phyloP scores from a whole-genome alignment of 2,113 vertebrate genomes.

The Gallinago jamesoni region DNA sequence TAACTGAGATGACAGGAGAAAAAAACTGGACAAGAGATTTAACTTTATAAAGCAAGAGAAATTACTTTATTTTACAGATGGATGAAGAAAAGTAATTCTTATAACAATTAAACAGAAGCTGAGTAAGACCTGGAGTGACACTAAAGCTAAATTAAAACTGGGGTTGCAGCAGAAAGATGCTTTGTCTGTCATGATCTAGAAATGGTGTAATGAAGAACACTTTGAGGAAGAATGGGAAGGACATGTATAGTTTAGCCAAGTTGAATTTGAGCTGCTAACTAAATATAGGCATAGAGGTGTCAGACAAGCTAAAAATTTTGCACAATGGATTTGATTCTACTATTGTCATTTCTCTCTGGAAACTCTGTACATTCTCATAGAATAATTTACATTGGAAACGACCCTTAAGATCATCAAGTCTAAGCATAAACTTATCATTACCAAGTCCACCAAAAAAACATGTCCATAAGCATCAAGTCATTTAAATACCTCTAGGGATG shows the following conservation, averaged over 20 bases:
- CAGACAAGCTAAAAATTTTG: background rate
- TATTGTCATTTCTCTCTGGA: background rate
- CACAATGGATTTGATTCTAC: background rate
- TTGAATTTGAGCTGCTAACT: background rate
- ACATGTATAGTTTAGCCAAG: background rate
- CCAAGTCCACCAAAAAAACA: background rate
- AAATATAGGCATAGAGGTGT: background rate
- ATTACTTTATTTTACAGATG: background rate
- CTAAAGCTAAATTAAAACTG: background rate
- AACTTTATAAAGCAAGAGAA: background rate
- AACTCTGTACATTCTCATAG: background rate
- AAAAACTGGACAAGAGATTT: background rate
- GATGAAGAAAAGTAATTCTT: background rate
- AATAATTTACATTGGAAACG: background rate
- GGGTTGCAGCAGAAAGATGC: background rate
- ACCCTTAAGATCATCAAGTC: background rate
- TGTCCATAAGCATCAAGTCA: accelerated
- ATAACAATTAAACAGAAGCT: background rate
- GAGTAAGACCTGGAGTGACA: background rate
- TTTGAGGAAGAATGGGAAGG: background rate
- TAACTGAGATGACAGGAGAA: background rate
- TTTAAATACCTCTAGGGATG: background rate
- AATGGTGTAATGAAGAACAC: background rate
- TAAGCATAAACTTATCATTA: background rate
- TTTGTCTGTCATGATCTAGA: background rate